phyloP scores from a whole-genome alignment of 2,797 vertebrate genomes.

The Adrianichthys oophorus region DNA sequence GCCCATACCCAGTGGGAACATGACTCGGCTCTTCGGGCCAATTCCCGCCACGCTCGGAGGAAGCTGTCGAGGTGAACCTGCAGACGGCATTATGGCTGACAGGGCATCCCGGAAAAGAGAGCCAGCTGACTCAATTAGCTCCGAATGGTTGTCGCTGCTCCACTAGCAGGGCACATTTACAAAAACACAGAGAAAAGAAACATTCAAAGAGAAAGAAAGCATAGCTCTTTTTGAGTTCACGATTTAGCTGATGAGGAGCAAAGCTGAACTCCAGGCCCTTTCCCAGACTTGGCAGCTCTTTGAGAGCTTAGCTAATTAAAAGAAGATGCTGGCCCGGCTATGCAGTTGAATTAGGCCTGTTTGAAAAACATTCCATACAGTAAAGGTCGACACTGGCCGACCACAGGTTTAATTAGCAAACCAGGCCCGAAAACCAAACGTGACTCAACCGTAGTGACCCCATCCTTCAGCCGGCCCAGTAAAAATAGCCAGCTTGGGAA shows the following conservation, averaged over 20 bases:
- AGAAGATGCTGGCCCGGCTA: slow-evolving; percentile 74
- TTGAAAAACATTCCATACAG: slow-evolving; percentile 81
- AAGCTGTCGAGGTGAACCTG: slow-evolving; percentile 88
- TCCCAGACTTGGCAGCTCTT: slow-evolving; percentile 63
- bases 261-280: slow-evolving; percentile 58
- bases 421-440: slow-evolving; percentile 75
- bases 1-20: slow-evolving; percentile 91
- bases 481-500: slow-evolving; percentile 83
- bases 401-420: slow-evolving; percentile 83
- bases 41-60: slow-evolving; percentile 90
- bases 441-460: slow-evolving; percentile 80
- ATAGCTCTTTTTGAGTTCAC: slow-evolving; percentile 47
- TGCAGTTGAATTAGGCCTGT: slow-evolving; percentile 76
- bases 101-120: slow-evolving; percentile 83
- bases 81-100: slow-evolving; percentile 85
- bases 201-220: slow-evolving; percentile 39
- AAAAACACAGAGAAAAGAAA: slow-evolving; percentile 22
- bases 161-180: slow-evolving; percentile 76
- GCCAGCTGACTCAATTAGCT: slow-evolving; percentile 87
- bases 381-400: slow-evolving; percentile 79
- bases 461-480: slow-evolving; percentile 67
- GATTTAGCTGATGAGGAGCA: slow-evolving; percentile 65
- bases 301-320: slow-evolving; percentile 76
- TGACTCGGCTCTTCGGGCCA: slow-evolving; percentile 84
- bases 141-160: slow-evolving; percentile 92